Conservation (phyloP, 1,140 invertebrate genomes). For the Onthophagus taurus region DNA sequence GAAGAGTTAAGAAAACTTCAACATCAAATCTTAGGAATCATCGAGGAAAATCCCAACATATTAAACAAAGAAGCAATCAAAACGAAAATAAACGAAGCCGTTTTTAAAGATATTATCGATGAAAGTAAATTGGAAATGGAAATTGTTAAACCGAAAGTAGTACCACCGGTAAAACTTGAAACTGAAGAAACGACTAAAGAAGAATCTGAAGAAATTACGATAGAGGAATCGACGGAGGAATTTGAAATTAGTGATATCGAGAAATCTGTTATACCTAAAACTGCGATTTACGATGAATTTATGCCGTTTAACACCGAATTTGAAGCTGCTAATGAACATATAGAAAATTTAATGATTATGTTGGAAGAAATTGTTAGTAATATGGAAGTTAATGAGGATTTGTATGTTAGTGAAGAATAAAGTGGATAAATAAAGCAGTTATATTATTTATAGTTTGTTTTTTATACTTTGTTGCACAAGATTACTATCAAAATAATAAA, state of each 20-base stretch:
- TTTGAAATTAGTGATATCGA: constrained; percentile 3
- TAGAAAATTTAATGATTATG: constrained; percentile 34
- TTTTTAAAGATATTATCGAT: constrained; percentile 21
- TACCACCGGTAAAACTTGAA: background rate
- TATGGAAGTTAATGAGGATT: constrained; percentile 41
- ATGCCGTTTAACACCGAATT: constrained; percentile 24
- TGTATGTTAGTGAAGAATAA: constrained; percentile 27
- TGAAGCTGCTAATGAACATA: constrained; percentile 26
- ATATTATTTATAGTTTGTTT: no score
- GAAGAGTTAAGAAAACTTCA: constrained; percentile 31
- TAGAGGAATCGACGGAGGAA: constrained; percentile 24
- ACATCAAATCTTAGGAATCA: constrained; percentile 30
- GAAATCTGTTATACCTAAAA: no score
- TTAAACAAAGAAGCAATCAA: constrained; percentile 34
- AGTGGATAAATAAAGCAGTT: no score
- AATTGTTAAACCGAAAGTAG: constrained; percentile 23
- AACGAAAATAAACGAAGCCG: constrained; percentile 22
- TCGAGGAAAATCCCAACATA: constrained; percentile 31
- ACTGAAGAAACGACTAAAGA: constrained; percentile 6
- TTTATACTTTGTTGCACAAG: no score
- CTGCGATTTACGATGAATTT: constrained; percentile 20
- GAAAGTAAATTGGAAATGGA: constrained; percentile 31
- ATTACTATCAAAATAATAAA: no score
- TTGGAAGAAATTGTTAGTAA: constrained; percentile 43
- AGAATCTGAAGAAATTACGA: constrained; percentile 6